Evolutionary conservation across 2,113 vertebrate genomes (phyloP).

Genomic region (Vimba vimba): DNA sequence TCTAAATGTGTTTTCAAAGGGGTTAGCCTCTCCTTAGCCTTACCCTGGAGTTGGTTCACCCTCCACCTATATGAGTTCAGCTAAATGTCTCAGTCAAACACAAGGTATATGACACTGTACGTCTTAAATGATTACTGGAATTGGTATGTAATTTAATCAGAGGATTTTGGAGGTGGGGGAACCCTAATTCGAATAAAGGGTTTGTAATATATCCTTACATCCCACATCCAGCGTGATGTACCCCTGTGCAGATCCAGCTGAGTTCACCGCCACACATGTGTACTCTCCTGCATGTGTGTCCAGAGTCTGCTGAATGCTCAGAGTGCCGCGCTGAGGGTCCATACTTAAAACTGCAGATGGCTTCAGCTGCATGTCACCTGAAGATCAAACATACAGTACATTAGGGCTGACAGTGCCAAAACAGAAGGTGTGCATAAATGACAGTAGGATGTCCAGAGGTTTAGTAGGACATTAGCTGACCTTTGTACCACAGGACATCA

Average conservation of each 20-base stretch:
- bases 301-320: constrained; percentile 87
- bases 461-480: constrained; percentile 67
- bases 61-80: not conserved
- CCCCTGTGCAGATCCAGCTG: constrained; percentile 85
- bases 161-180: not conserved
- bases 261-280: constrained; percentile 86
- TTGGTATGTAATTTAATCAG: not conserved
- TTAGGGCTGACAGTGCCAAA: not conserved
- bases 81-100: not conserved
- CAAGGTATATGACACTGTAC: not conserved
- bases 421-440: not conserved
- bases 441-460: not conserved
- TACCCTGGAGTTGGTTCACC: too few relatives aligned
- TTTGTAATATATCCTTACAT: constrained; percentile 77
- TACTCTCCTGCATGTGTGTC: constrained; percentile 90
- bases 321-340: constrained; percentile 76
- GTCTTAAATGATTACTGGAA: not conserved
- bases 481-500: constrained; percentile 94
- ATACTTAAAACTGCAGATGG: constrained; percentile 79
- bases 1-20: too few relatives aligned
- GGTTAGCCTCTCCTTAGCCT: too few relatives aligned
- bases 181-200: constrained; percentile 40
- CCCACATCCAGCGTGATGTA: constrained; percentile 90
- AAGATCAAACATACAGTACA: not conserved
- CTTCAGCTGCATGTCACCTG: constrained; percentile 85